These are phyloP conservation scores for Capreolus pygargus DNA, from an alignment of 2,113 vertebrate species.

Conservation along the genomic window DNA sequence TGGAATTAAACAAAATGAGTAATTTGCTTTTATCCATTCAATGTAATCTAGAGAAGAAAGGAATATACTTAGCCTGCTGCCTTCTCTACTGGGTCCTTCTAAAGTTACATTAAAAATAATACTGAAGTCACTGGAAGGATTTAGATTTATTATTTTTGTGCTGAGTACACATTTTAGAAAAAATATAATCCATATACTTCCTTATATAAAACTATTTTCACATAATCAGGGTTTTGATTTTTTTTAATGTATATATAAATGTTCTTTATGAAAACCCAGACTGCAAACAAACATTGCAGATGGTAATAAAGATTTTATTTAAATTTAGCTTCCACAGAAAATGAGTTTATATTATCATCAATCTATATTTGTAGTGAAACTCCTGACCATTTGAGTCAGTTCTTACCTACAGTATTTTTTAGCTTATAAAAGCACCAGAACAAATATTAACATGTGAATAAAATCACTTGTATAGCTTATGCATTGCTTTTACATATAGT, in stretches of 20 bases:
- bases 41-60: neutral
- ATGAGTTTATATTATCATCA: neutral
- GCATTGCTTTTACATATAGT: neutral
- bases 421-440: neutral
- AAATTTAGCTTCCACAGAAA: neutral
- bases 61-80: fast-evolving
- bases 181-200: neutral
- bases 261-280: neutral
- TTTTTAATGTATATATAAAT: neutral
- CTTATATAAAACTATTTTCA: neutral
- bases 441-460: neutral
- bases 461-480: neutral
- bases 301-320: neutral
- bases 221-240: neutral
- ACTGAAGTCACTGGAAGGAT: neutral
- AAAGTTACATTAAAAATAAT: slow-evolving; percentile 40
- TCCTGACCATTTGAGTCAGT: neutral
- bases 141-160: neutral
- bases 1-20: neutral
- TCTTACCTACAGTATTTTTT: neutral
- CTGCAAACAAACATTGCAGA: neutral
- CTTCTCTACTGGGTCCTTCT: neutral
- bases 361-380: neutral
- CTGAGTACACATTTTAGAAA: neutral
- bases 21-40: neutral